Percentiles rank a stretch among this genome's conserved stretches.
Conservation (phyloP, 2,888 invertebrate genomes). For the Thymelicus sylvestris region DNA sequence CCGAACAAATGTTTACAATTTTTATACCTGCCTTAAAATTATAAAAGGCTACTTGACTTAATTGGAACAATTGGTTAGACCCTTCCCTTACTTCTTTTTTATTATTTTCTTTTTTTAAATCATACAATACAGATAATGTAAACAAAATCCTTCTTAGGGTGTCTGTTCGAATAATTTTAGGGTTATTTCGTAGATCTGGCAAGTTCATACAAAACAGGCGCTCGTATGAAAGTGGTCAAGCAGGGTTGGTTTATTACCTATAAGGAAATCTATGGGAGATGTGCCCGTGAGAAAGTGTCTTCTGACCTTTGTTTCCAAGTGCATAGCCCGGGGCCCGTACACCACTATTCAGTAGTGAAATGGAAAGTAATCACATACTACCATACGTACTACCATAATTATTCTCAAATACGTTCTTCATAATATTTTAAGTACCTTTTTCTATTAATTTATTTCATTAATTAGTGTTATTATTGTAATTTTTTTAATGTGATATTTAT, state of each 20-base stretch:
- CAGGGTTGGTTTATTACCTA: constrained; percentile 25
- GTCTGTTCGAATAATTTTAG: too few species aligned
- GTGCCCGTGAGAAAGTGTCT: constrained; percentile 26
- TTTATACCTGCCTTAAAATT: too few species aligned
- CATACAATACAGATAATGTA: too few species aligned
- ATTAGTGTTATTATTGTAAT: too few species aligned
- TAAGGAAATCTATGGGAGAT: constrained; percentile 34
- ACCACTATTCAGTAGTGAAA: constrained; percentile 10
- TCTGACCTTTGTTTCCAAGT: constrained; percentile 28
- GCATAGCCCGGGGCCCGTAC: neutral
- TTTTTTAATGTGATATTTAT: too few species aligned
- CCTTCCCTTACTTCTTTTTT: too few species aligned
- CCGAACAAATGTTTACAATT: too few species aligned
- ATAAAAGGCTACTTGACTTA: too few species aligned
- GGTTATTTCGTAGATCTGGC: neutral
- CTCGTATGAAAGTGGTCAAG: constrained; percentile 22
- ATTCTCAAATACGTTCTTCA: neutral
- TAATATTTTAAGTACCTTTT: neutral
- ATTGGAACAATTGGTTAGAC: too few species aligned
- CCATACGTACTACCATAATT: neutral
- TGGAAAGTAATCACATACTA: constrained; percentile 6
- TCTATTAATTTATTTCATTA: too few species aligned
- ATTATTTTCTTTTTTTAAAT: too few species aligned
- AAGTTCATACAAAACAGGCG: neutral
- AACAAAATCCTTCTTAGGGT: too few species aligned